Evolutionary conservation across 2,888 invertebrate genomes (phyloP), one percentile per base, ranked within the genome.

Genomic region (Craniophora ligustri): DNA sequence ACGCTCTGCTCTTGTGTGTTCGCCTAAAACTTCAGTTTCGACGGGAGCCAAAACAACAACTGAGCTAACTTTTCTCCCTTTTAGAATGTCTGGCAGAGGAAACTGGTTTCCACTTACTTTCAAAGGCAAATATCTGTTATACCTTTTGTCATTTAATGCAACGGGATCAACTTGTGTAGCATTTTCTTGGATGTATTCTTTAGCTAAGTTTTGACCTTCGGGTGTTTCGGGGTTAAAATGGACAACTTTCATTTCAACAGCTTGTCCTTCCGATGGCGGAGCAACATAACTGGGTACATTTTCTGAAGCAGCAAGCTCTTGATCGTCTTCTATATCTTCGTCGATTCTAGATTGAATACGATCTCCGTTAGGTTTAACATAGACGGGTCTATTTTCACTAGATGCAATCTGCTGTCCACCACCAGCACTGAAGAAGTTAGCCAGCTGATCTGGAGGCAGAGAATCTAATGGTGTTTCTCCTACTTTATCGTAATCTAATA

Each of bases 1-100:
- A 69, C 95, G 89, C 77, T 95, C 94, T 47, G 90, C 88, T 73
- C 95, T 92, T 54, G 85, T 81, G 72, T 94, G 94, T 35, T 86
- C 90, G 46, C 71, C 77, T 53, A 95, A 85, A 70, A 94, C 94
- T 79, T 95, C 95, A 53, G 96, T 96, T 82, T 96, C 96, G 2
- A 97, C 96, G 0, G 97, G 97, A 2, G 97, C 97, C 61, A 98
- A 85, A 1, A 97, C 97, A 1, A 98, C 97, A 1, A 98, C 97
- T 78, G 97, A 97, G 7, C 97, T 95, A n/a, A 98, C 95, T 81
- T 94, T 95, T 78, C 96, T 96, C 39, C 96, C 97, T 75, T 94
- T 94, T 16, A 98, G 85, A 16, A 95, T 95, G 78, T 97, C 96
- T 3, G 97, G 97, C 44, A 97, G 94, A 3, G 98, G 97, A 79